These are phyloP conservation scores for Amphimallon solstitiale DNA, from an alignment of 2,888 invertebrate species.

Conservation along the genomic window DNA sequence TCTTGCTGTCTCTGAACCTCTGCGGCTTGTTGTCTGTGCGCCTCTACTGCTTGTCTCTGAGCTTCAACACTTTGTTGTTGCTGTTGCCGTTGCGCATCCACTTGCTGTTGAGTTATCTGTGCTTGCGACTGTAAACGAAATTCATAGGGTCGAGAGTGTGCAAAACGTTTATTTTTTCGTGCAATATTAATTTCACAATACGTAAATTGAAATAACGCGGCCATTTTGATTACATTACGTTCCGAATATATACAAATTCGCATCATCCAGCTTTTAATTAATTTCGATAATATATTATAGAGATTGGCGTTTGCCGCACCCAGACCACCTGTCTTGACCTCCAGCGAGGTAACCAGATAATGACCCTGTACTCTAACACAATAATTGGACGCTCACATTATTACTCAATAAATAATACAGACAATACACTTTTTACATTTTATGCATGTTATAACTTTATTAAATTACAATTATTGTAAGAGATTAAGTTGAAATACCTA, in stretches of 20 bases:
- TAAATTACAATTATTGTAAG: slow-evolving; percentile 14
- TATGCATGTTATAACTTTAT: not conserved
- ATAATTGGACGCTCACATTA: slow-evolving; percentile 35
- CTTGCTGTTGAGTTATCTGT: slow-evolving; percentile 52
- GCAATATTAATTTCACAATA: not conserved
- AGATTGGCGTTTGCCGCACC: slow-evolving; percentile 50
- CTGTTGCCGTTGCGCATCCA: slow-evolving; percentile 58
- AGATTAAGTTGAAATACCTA: slow-evolving; percentile 50
- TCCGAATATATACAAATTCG: slow-evolving; percentile 8
- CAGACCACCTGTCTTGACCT: slow-evolving; percentile 59
- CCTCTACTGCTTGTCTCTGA: slow-evolving; percentile 41
- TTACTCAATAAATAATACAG: slow-evolving; percentile 21
- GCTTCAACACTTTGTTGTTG: slow-evolving; percentile 51
- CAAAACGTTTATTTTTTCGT: not conserved
- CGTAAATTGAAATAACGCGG: not conserved
- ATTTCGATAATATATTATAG: slow-evolving; percentile 42
- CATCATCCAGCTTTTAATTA: slow-evolving; percentile 16
- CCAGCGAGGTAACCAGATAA: slow-evolving; percentile 55
- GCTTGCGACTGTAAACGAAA: slow-evolving; percentile 49
- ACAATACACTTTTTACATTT: not conserved
- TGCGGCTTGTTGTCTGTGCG: slow-evolving; percentile 52
- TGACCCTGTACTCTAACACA: slow-evolving; percentile 50
- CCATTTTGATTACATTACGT: not conserved
- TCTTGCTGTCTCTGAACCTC: slow-evolving; percentile 57
- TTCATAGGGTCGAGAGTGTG: slow-evolving; percentile 14